Percentiles rank a stretch among this genome's conserved stretches.
These are phyloP conservation scores for Archips xylosteana DNA, from an alignment of 2,888 invertebrate genomes.

Conservation along the genomic window DNA sequence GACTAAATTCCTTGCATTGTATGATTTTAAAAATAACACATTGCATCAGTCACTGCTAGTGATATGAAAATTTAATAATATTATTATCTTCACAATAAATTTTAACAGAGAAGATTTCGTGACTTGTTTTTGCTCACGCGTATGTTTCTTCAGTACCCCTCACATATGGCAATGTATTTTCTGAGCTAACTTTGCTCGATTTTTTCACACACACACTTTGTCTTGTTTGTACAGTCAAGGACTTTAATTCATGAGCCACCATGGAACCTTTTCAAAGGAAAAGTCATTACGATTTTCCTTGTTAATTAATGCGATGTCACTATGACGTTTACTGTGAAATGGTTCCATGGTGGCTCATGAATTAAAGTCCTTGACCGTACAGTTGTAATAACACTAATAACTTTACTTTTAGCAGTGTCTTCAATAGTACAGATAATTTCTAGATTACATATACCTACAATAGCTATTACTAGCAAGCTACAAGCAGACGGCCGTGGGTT, in stretches of 20 bases:
- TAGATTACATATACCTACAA: too few species aligned
- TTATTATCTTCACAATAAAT: neutral
- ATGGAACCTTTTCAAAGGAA: too few species aligned
- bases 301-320: too few species aligned
- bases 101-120: neutral
- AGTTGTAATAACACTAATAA: neutral
- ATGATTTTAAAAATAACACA: neutral
- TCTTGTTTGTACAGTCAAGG: conserved; percentile 1
- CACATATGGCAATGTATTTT: neutral
- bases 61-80: neutral
- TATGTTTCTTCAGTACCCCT: neutral
- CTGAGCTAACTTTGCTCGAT: neutral
- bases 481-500: too few species aligned
- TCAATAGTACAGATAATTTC: neutral
- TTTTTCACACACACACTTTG: neutral
- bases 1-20: neutral
- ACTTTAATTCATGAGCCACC: too few species aligned
- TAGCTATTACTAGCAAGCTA: too few species aligned
- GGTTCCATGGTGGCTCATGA: too few species aligned
- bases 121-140: neutral
- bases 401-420: neutral
- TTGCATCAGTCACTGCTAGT: neutral
- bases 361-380: too few species aligned
- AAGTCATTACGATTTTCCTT: too few species aligned
- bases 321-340: too few species aligned